Evolutionary conservation across 2,113 vertebrate species (phyloP).

Genomic region (Spheniscus mendiculus): DNA sequence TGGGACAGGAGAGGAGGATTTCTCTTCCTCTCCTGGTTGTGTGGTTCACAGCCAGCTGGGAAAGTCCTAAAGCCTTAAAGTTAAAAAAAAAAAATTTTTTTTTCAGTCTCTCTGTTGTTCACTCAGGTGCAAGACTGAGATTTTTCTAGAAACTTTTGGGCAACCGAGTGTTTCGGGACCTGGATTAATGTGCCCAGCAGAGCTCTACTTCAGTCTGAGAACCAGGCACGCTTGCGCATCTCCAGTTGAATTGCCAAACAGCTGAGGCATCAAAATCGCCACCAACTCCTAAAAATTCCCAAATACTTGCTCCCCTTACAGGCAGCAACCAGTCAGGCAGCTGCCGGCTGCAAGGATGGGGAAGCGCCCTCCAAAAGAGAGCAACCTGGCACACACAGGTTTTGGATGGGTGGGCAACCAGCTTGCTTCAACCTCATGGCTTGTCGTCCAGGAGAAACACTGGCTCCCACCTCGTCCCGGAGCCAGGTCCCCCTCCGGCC

Average conservation of each 20-base stretch:
- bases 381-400: no score
- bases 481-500: not conserved
- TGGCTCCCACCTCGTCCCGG: not conserved
- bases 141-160: not conserved
- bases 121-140: not conserved
- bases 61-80: not conserved
- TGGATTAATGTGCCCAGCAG: not conserved
- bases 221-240: not conserved
- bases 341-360: accelerated
- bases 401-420: not conserved
- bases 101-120: not conserved
- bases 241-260: not conserved
- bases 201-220: not conserved
- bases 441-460: accelerated
- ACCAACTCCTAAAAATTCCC: not conserved
- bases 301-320: not conserved
- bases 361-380: not conserved
- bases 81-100: not conserved
- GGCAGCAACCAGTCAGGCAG: not conserved
- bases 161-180: not conserved
- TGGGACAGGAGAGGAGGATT: not conserved
- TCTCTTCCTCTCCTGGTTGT: not conserved
- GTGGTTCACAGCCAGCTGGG: not conserved
- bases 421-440: not conserved
- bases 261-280: not conserved